Evolutionary conservation across 2,113 vertebrate species (phyloP), one percentile per base, ranked within the genome.

Genomic region (Columba janthina): DNA sequence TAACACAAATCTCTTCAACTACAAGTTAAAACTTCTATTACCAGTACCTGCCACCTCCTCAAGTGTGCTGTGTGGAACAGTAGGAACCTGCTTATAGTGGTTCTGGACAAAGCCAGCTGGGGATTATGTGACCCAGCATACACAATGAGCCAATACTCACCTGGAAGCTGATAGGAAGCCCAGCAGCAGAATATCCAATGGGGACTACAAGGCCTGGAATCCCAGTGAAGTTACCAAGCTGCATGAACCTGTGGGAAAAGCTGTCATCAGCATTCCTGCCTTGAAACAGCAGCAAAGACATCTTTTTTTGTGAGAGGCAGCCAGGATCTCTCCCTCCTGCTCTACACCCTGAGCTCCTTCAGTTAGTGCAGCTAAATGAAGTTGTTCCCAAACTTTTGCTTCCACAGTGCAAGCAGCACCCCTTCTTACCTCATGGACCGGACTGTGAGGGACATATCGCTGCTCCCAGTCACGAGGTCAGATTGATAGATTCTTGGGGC

Each of bases 211-310:
- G 72, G 46, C 92, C 93, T 80, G 97, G 97, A 91, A 98, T 97
- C 24, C 97, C 97, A 79, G 96, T 97, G 40, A 98, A 94, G 90
- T 98, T 98, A 36, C 60, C 96, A 82, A 98, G 95, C 71, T 98
- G 97, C 96, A 97, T 93, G 76, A 93, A 98, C 61, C 97, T 98
- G 66, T 21, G 14, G 57, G 29, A n/a, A 83, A 86, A 84, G 32
- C 8, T 58, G 21, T 73, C 4, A 5, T 82, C 40, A 66, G 46
- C 61, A 48, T 53, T 88, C 44, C 65, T 79, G 31, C 50, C 29
- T 25, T 66, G 38, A 19, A 21, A 42, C 31, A 75, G 64, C 42
- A 71, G 15, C 26, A 56, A 85, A 72, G 32, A n/a, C 15, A 64
- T 24, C 21, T 11, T 18, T 46, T 54, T 44, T 24, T 5, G 4